A percentile compares a stretch with the other conserved stretches of the same genome.
Conservation (phyloP, 2,113 vertebrate species). For the Amblyopsis rosae region DNA sequence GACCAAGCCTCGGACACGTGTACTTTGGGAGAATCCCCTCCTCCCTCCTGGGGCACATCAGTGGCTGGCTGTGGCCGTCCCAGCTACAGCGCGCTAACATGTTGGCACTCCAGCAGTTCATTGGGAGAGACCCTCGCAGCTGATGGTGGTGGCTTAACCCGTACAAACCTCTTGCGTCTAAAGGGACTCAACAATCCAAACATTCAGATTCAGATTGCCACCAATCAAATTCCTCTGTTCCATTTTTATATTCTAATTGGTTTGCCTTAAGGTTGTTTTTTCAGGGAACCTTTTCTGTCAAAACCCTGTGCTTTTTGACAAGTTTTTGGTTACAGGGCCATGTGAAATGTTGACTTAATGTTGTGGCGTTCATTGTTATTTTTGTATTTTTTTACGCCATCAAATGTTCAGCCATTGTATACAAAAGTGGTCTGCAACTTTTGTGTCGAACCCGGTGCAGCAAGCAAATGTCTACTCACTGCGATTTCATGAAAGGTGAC, state of each 20-base stretch:
- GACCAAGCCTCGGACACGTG: conserved; percentile 10
- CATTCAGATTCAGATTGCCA: conserved; percentile 35
- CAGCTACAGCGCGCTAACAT: conserved; percentile 12
- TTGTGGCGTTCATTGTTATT: too few species aligned
- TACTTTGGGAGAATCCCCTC: not conserved
- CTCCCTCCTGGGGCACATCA: not conserved
- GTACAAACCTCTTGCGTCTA: conserved; percentile 37
- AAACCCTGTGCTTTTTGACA: too few species aligned
- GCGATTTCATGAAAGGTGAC: too few species aligned
- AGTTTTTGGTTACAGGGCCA: too few species aligned
- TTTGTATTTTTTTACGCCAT: too few species aligned
- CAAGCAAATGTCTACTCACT: too few species aligned
- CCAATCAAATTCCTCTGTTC: not conserved
- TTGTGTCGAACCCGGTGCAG: too few species aligned
- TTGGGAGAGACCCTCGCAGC: conserved; percentile 35
- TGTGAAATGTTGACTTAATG: too few species aligned
- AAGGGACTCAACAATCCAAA: conserved; percentile 22
- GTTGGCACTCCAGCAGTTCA: conserved; percentile 4
- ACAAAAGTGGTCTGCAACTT: too few species aligned
- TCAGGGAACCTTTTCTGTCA: not conserved
- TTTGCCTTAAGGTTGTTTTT: not conserved
- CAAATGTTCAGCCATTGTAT: too few species aligned
- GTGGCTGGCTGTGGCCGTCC: conserved; percentile 28
- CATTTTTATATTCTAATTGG: not conserved
- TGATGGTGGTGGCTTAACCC: conserved; percentile 44